phyloP scores from a whole-genome alignment of 2,888 invertebrate species.

The Drosophila meridionalis region DNA sequence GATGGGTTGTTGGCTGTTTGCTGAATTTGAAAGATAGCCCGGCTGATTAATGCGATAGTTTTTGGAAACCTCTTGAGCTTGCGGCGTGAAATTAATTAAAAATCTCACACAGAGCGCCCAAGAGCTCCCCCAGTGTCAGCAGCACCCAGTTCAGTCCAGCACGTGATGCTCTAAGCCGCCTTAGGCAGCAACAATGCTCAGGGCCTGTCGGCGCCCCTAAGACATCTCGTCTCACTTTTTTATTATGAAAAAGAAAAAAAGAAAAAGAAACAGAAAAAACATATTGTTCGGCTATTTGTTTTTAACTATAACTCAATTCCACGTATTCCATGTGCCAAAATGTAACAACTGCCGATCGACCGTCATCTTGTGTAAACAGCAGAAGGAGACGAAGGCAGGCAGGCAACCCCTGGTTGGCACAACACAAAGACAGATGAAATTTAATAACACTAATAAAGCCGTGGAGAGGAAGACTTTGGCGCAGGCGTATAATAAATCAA shows the following conservation, averaged over 20 bases:
- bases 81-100: conserved; percentile 70
- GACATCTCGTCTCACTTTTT: conserved; percentile 17
- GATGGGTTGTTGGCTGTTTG: conserved; percentile 65
- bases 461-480: conserved; percentile 51
- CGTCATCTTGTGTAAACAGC: conserved; percentile 44
- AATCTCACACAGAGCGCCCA: conserved; percentile 6
- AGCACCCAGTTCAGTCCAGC: neutral
- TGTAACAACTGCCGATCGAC: conserved; percentile 68
- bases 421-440: conserved; percentile 63
- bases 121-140: too few relatives aligned
- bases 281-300: conserved; percentile 51
- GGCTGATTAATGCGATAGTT: conserved; percentile 79
- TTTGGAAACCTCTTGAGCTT: conserved; percentile 62
- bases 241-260: conserved; percentile 17
- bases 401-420: conserved; percentile 15
- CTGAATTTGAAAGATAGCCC: conserved; percentile 56
- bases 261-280: conserved; percentile 8
- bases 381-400: neutral
- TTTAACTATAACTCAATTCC: conserved; percentile 39
- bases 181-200: conserved; percentile 30
- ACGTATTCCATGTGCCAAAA: conserved; percentile 62
- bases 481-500: conserved; percentile 77
- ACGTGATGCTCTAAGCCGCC: conserved; percentile 27
- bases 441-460: conserved; percentile 76
- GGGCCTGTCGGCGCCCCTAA: conserved; percentile 42